A percentile compares a stretch with the other conserved stretches of the same genome.
Evolutionary conservation across 2,888 invertebrate species (phyloP).

Genomic region (Clivina fossor): DNA sequence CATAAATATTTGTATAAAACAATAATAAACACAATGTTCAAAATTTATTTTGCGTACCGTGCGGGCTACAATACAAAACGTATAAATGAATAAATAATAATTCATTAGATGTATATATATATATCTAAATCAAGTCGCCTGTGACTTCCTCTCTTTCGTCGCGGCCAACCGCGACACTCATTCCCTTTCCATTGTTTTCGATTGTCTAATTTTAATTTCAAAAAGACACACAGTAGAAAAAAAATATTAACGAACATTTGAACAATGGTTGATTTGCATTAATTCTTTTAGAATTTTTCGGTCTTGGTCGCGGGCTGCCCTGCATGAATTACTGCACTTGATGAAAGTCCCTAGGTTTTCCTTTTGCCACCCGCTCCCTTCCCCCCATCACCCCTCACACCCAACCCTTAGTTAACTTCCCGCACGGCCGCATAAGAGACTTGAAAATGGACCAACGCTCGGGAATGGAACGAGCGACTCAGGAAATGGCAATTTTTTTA

Average conservation of each 20-base stretch:
- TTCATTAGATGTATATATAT: no score
- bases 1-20: no score
- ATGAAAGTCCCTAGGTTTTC: slow-evolving; percentile 14
- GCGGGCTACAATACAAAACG: no score
- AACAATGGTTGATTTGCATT: slow-evolving; percentile 50
- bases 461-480: slow-evolving; percentile 21
- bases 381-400: neutral
- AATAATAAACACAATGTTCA: no score
- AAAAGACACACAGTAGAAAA: slow-evolving; percentile 25
- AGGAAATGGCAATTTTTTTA: slow-evolving; percentile 34
- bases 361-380: neutral
- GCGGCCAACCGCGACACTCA: slow-evolving; percentile 9
- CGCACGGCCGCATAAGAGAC: neutral
- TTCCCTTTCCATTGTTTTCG: slow-evolving; percentile 33
- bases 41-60: no score
- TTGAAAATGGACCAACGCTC: neutral
- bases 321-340: slow-evolving; percentile 34
- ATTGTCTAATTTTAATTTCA: slow-evolving; percentile 34
- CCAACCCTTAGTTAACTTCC: neutral
- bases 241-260: slow-evolving; percentile 34
- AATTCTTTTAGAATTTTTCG: slow-evolving; percentile 44
- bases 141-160: slow-evolving; percentile 9
- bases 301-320: slow-evolving; percentile 27
- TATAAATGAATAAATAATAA: no score
- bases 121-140: slow-evolving; percentile 31